Evolutionary conservation across 2,797 vertebrate species (phyloP).

Genomic region (Poecilia gillii): DNA sequence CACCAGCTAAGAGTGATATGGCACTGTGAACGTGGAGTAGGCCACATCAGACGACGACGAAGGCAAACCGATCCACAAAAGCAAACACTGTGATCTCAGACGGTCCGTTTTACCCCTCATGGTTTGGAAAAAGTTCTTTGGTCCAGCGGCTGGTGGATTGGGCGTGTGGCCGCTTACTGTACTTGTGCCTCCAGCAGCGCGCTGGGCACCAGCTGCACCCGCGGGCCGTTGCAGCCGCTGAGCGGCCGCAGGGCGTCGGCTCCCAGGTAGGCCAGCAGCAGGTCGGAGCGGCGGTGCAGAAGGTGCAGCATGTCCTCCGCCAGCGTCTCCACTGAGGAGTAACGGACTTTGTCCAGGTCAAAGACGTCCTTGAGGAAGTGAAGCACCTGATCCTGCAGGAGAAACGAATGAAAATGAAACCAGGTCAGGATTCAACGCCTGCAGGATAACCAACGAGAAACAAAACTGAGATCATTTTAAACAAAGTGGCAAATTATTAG

Average conservation of each 20-base stretch:
- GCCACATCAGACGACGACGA: conserved; percentile 18
- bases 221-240: conserved; percentile 62
- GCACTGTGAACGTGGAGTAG: conserved; percentile 31
- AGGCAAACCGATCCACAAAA: conserved; percentile 39
- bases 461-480: too few relatives aligned
- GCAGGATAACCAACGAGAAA: too few relatives aligned
- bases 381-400: conserved; percentile 89
- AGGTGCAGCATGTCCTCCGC: conserved; percentile 89
- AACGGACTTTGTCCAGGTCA: conserved; percentile 95
- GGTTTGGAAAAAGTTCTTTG: conserved; percentile 34
- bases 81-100: conserved; percentile 1
- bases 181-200: conserved; percentile 79
- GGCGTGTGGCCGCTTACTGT: conserved; percentile 66
- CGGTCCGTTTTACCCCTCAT: background rate
- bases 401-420: fast-evolving
- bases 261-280: conserved; percentile 87
- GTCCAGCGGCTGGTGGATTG: conserved; percentile 16
- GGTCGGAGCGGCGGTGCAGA: conserved; percentile 86
- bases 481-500: too few relatives aligned
- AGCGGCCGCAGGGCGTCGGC: conserved; percentile 74
- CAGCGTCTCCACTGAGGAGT: conserved; percentile 86
- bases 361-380: conserved; percentile 97
- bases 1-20: conserved; percentile 12
- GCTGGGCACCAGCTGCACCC: conserved; percentile 65
- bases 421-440: too few relatives aligned